These are phyloP conservation scores for Muricea muricata DNA, from an alignment of 92 coral and sea anemone genomes.

Conservation along the genomic window DNA sequence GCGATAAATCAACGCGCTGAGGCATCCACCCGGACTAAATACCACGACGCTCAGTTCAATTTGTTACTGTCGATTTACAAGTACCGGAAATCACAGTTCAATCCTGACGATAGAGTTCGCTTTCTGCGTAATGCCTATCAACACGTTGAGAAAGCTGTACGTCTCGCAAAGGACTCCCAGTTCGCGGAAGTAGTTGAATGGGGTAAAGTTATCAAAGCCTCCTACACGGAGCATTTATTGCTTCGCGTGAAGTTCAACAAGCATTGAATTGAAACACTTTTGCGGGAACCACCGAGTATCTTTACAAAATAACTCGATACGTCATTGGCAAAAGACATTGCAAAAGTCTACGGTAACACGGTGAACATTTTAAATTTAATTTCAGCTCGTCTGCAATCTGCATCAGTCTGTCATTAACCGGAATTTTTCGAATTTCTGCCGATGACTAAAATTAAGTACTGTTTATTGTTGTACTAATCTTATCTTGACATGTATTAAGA, in stretches of 20 bases:
- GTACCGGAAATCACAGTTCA: background rate
- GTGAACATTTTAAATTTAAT: too few relatives aligned
- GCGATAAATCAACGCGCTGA: background rate
- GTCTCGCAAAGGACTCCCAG: background rate
- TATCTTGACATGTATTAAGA: too few relatives aligned
- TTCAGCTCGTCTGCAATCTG: too few relatives aligned
- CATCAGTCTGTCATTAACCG: too few relatives aligned
- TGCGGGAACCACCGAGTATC: too few relatives aligned
- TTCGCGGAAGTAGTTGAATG: background rate
- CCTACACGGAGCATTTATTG: background rate
- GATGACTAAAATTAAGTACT: too few relatives aligned
- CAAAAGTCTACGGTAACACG: too few relatives aligned
- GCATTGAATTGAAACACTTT: too few relatives aligned
- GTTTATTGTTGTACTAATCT: too few relatives aligned
- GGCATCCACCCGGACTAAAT: background rate
- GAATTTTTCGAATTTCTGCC: too few relatives aligned
- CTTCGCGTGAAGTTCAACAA: background rate
- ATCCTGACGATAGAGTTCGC: background rate
- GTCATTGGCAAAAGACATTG: too few relatives aligned
- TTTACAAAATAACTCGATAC: too few relatives aligned
- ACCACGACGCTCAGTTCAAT: background rate
- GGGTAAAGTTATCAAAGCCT: background rate
- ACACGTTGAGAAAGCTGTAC: background rate
- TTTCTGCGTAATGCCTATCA: background rate
- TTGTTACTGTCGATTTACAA: background rate